A percentile compares a stretch with the other conserved stretches of the same genome.
phyloP scores from a whole-genome alignment of 2,888 invertebrate genomes.

The Perdita meconis region DNA sequence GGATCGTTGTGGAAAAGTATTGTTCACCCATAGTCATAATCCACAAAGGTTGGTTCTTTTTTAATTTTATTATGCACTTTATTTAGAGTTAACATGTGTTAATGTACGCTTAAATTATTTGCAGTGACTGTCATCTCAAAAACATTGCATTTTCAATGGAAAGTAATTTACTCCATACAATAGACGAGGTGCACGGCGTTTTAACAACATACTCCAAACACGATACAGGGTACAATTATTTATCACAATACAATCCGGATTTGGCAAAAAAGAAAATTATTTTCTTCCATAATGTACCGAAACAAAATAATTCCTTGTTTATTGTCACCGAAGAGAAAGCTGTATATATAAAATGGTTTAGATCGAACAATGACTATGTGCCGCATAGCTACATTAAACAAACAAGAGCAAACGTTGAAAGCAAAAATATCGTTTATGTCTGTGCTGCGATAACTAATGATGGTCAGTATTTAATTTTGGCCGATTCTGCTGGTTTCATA shows the following conservation, averaged over 20 bases:
- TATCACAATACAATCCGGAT: conserved; percentile 74
- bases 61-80: not conserved
- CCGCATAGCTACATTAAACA: conserved; percentile 73
- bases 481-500: conserved; percentile 83
- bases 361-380: conserved; percentile 60
- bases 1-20: conserved; percentile 69
- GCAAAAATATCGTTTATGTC: conserved; percentile 72
- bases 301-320: conserved; percentile 73
- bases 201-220: conserved; percentile 68
- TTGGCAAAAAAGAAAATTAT: conserved; percentile 71
- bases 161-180: conserved; percentile 72
- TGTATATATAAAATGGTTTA: conserved; percentile 75
- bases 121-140: conserved; percentile 41
- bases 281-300: conserved; percentile 72
- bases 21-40: conserved; percentile 47
- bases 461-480: conserved; percentile 83
- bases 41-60: conserved; percentile 51
- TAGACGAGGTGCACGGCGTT: conserved; percentile 75
- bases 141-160: conserved; percentile 59
- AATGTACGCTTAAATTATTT: conserved; percentile 18
- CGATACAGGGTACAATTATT: conserved; percentile 64
- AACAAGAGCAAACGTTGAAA: conserved; percentile 67
- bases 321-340: conserved; percentile 77
- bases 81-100: not conserved
- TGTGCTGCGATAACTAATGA: conserved; percentile 84